Conservation (phyloP, 2,797 vertebrate species). For the Catamblyrhynchus diadema region DNA sequence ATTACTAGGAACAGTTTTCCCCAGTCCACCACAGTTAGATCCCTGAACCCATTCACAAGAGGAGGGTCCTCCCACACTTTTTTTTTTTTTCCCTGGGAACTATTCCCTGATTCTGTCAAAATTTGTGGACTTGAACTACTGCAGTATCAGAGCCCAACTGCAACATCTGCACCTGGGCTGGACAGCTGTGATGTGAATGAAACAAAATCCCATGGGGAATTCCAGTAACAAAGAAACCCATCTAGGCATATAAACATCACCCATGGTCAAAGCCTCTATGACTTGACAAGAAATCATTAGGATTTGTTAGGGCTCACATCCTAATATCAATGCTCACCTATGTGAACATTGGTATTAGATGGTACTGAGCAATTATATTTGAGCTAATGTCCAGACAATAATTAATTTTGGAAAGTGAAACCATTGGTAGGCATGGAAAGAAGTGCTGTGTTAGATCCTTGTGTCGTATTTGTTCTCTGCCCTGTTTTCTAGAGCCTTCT, state of each 20-base stretch:
- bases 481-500: not conserved
- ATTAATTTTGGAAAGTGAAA: not conserved
- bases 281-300: not conserved
- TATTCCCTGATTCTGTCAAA: not conserved
- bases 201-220: conserved; percentile 12
- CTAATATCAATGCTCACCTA: not conserved
- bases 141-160: not conserved
- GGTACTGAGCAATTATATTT: not conserved
- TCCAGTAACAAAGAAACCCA: not conserved
- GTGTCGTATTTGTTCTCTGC: not conserved
- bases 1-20: not conserved
- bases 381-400: not conserved
- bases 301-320: not conserved
- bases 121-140: not conserved
- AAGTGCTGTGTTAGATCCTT: not conserved
- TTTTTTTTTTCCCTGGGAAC: not conserved
- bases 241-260: not conserved
- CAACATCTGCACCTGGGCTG: not conserved
- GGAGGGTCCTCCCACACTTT: not conserved
- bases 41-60: not conserved
- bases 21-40: not conserved
- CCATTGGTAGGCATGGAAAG: not conserved
- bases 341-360: not conserved
- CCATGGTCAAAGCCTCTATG: not conserved
- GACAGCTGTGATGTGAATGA: conserved; percentile 2